Percentiles rank a stretch among this genome's conserved stretches.
phyloP scores from a whole-genome alignment of 2,113 vertebrate species.

The Microtus pennsylvanicus region DNA sequence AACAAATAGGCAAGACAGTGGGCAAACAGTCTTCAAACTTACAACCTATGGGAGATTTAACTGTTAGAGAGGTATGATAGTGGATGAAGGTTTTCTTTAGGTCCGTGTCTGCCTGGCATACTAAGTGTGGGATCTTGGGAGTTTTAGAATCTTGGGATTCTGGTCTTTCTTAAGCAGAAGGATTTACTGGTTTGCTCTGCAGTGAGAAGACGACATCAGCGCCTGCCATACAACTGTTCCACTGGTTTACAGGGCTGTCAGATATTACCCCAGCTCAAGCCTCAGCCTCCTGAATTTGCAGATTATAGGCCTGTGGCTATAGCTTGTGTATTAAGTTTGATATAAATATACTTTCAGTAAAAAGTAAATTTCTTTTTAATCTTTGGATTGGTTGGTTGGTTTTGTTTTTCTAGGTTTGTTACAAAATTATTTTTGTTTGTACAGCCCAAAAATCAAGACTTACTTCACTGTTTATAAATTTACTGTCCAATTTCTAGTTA shows the following conservation, averaged over 20 bases:
- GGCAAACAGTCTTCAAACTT: neutral
- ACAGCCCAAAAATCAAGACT: neutral
- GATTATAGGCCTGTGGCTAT: neutral
- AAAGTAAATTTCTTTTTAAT: neutral
- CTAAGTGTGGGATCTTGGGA: neutral
- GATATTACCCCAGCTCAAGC: no score
- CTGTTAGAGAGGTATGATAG: neutral
- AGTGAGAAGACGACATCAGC: neutral
- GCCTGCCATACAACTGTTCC: no score
- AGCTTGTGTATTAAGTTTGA: neutral
- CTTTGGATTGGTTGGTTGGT: no score
- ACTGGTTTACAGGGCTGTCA: neutral
- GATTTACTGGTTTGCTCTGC: conserved; percentile 6
- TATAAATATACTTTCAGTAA: neutral
- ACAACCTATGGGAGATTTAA: neutral
- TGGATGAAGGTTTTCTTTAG: neutral
- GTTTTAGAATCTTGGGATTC: neutral
- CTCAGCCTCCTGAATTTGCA: neutral
- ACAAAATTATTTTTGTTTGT: neutral
- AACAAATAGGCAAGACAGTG: neutral
- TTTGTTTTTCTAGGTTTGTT: neutral
- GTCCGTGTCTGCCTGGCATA: neutral
- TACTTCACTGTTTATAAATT: conserved; percentile 6
- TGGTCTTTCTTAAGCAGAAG: neutral
- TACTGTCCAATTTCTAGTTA: neutral